Conservation (phyloP, 2,797 vertebrate species). For the Taenioides sp. region DNA sequence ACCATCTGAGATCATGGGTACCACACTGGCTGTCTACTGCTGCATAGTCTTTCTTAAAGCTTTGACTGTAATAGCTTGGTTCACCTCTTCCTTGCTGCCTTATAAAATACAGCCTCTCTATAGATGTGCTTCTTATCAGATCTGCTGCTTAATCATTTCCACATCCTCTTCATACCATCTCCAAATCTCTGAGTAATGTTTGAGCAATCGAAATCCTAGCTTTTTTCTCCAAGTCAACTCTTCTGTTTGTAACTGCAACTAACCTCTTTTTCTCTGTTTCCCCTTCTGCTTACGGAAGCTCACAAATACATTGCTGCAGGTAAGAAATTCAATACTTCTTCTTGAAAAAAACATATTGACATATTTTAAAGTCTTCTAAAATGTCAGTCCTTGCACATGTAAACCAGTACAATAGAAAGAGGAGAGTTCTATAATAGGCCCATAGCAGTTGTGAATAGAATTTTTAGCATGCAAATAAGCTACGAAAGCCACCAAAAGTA, state of each 20-base stretch:
- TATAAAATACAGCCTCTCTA: not conserved
- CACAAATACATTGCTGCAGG: constrained; percentile 79
- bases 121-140: not conserved
- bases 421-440: not conserved
- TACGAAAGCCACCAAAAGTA: not conserved
- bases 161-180: not conserved
- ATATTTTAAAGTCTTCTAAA: not conserved
- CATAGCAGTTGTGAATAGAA: not conserved
- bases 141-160: not conserved
- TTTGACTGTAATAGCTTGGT: not conserved
- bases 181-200: not conserved
- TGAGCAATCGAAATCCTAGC: not conserved
- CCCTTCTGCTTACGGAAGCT: constrained; percentile 70
- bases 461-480: not conserved
- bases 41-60: not conserved
- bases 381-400: not conserved
- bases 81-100: not conserved
- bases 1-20: not conserved
- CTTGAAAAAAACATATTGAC: not conserved
- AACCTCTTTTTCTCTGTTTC: constrained; percentile 25
- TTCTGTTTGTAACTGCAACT: constrained; percentile 28
- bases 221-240: not conserved
- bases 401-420: not conserved
- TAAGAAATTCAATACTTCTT: constrained; percentile 53
- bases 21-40: not conserved